Percentiles rank a stretch among this genome's conserved stretches.
phyloP scores from a whole-genome alignment of 2,797 vertebrate genomes.

The Thunnus albacares region DNA sequence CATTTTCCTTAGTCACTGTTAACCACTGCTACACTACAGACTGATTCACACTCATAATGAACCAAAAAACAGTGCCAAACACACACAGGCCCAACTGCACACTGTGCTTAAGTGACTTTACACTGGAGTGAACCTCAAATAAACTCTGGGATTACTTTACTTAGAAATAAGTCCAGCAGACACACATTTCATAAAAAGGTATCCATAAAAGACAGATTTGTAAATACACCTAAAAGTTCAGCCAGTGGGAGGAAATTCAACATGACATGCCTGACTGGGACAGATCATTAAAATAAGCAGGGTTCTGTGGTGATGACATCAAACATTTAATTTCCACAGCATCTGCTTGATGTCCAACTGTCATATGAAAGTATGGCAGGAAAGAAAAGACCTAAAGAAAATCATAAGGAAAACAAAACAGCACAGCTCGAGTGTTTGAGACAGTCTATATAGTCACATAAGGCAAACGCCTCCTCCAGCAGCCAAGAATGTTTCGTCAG shows the following conservation, averaged over 20 bases:
- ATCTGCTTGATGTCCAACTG: conserved; percentile 75
- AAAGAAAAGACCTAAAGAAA: conserved; percentile 50
- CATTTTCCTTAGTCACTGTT: conserved; percentile 1
- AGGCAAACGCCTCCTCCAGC: conserved; percentile 64
- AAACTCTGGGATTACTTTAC: conserved; percentile 39
- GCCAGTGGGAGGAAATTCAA: conserved; percentile 68
- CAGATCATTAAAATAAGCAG: conserved; percentile 64
- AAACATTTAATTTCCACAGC: conserved; percentile 72
- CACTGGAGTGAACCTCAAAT: conserved; percentile 41
- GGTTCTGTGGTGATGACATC: conserved; percentile 66
- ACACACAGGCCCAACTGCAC: neutral
- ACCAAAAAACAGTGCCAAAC: neutral
- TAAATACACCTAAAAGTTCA: conserved; percentile 55
- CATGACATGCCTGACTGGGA: conserved; percentile 66
- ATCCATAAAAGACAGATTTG: conserved; percentile 42
- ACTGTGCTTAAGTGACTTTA: conserved; percentile 22
- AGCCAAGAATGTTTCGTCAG: conserved; percentile 72
- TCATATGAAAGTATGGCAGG: conserved; percentile 42
- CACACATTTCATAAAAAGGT: conserved; percentile 23
- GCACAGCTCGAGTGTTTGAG: conserved; percentile 52
- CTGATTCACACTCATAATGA: neutral
- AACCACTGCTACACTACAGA: neutral
- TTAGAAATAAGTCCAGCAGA: conserved; percentile 33
- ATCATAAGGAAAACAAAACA: conserved; percentile 49
- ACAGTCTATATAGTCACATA: conserved; percentile 63